Evolutionary conservation across 2,113 vertebrate species (phyloP).

Genomic region (Anthoscopus minutus): DNA sequence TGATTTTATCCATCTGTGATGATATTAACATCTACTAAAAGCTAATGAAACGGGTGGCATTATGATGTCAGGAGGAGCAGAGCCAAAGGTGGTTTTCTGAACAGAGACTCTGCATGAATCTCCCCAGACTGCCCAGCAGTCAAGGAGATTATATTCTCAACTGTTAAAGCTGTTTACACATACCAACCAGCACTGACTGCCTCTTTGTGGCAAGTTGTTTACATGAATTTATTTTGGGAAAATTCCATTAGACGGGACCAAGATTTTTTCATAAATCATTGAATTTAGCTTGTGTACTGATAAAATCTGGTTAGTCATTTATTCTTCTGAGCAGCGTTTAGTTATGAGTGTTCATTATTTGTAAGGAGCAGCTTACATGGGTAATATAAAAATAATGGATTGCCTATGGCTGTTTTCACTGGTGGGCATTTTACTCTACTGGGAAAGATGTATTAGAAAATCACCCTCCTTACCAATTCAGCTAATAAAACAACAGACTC

Average conservation of each 20-base stretch:
- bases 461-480: background rate
- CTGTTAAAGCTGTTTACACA: constrained; percentile 91
- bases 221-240: constrained; percentile 97
- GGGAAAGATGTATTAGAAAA: constrained; percentile 34
- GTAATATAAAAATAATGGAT: constrained; percentile 41
- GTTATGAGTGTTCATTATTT: constrained; percentile 53
- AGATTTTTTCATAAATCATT: constrained; percentile 93
- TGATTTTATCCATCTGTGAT: constrained; percentile 21
- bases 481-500: constrained; percentile 26
- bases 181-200: constrained; percentile 88
- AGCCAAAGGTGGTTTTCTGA: constrained; percentile 79
- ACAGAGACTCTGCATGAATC: constrained; percentile 71
- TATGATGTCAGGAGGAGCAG: constrained; percentile 76
- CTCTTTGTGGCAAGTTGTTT: constrained; percentile 96
- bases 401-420: constrained; percentile 41
- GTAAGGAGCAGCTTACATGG: constrained; percentile 26
- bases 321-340: constrained; percentile 72
- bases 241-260: constrained; percentile 88
- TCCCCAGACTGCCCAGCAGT: constrained; percentile 79
- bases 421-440: constrained; percentile 19
- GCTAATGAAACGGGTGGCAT: constrained; percentile 67
- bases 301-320: constrained; percentile 84
- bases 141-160: constrained; percentile 87
- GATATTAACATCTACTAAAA: constrained; percentile 50
- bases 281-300: constrained; percentile 90